A percentile compares a stretch with the other conserved stretches of the same genome.
These are phyloP conservation scores for Lindbergichthys nudifrons DNA, from an alignment of 2,797 vertebrate species.

Conservation along the genomic window DNA sequence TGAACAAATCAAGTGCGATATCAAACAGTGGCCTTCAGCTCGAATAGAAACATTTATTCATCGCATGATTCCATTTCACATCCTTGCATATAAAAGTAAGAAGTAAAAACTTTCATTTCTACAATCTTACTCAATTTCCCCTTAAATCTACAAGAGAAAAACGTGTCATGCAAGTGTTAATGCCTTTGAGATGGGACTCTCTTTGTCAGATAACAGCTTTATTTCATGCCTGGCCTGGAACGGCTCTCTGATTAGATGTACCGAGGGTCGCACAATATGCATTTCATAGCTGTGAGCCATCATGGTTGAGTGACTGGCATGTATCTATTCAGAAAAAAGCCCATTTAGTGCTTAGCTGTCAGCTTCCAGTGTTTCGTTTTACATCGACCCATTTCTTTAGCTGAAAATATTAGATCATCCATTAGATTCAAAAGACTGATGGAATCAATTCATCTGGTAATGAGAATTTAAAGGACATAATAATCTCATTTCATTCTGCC, in stretches of 20 bases:
- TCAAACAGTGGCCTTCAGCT: conserved; percentile 34
- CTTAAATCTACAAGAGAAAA: conserved; percentile 50
- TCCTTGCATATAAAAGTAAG: conserved; percentile 43
- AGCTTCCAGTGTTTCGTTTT: conserved; percentile 45
- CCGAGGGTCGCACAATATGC: conserved; percentile 61
- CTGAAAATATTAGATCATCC: conserved; percentile 18
- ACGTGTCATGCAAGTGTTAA: conserved; percentile 51
- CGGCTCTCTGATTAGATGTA: conserved; percentile 58
- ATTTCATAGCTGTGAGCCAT: conserved; percentile 58
- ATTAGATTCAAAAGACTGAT: conserved; percentile 19
- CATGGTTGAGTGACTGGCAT: conserved; percentile 32
- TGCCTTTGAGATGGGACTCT: conserved; percentile 46
- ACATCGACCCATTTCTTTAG: conserved; percentile 32
- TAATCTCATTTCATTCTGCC: conserved; percentile 23
- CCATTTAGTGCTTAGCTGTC: conserved; percentile 29
- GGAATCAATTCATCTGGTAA: conserved; percentile 28
- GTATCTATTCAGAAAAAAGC: conserved; percentile 44
- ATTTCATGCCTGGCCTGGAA: conserved; percentile 62
- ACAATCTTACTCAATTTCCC: conserved; percentile 45
- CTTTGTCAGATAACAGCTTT: conserved; percentile 68
- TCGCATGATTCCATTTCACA: conserved; percentile 55
- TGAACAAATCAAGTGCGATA: conserved; percentile 46
- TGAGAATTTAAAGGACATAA: conserved; percentile 17
- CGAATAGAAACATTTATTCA: conserved; percentile 50
- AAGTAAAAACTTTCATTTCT: conserved; percentile 38